Conservation (phyloP, 2,797 vertebrate genomes). For the Muscicapa comitata region DNA sequence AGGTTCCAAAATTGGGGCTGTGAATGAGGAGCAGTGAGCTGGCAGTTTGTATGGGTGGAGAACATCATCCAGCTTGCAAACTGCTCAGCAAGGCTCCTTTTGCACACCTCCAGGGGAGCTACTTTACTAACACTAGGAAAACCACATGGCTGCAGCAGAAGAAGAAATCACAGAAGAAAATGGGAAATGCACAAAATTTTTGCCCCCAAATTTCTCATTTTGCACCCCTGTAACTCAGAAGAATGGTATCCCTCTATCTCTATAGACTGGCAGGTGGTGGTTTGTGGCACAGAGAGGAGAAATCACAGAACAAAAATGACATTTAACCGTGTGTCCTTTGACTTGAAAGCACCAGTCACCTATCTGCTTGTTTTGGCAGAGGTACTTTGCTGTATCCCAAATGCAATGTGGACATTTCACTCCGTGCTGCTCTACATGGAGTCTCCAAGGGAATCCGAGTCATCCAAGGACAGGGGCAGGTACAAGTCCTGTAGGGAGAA, state of each 20-base stretch:
- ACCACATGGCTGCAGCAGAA: neutral
- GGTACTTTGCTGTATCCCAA: constrained; percentile 58
- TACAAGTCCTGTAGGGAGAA: constrained; percentile 89
- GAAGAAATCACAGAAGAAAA: neutral
- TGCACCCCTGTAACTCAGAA: constrained; percentile 52
- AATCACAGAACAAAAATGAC: constrained; percentile 75
- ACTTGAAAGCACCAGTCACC: constrained; percentile 77
- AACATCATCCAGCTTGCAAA: neutral
- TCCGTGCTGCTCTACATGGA: constrained; percentile 85
- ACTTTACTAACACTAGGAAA: neutral
- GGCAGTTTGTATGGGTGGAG: constrained; percentile 33
- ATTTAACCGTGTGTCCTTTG: constrained; percentile 70
- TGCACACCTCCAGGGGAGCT: neutral
- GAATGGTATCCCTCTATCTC: constrained; percentile 78
- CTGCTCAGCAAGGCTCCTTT: neutral
- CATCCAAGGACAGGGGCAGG: constrained; percentile 96
- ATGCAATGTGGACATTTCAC: constrained; percentile 18
- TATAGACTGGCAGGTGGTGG: constrained; percentile 68
- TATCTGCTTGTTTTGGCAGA: constrained; percentile 71
- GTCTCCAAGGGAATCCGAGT: constrained; percentile 93
- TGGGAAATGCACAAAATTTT: neutral
- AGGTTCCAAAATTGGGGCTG: constrained; percentile 3
- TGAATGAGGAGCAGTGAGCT: constrained; percentile 1
- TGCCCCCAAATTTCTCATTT: constrained; percentile 36
- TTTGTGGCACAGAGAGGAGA: constrained; percentile 77